Percentiles rank a stretch among this genome's conserved stretches.
These are phyloP conservation scores for Xiphophorus couchianus DNA, from an alignment of 2,113 vertebrate species.

Conservation along the genomic window DNA sequence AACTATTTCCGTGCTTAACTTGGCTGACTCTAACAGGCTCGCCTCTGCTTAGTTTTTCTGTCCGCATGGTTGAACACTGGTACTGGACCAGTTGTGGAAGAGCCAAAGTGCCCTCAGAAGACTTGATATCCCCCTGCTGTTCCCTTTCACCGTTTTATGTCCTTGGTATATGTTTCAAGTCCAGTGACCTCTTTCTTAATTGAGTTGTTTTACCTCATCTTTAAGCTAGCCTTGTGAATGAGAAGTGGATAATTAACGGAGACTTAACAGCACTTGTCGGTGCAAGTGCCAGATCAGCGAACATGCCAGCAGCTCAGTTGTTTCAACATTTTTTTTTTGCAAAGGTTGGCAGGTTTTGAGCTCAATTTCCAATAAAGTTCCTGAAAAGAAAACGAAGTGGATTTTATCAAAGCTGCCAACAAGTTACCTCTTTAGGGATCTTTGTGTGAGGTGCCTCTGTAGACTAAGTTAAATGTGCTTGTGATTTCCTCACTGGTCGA, in stretches of 20 bases:
- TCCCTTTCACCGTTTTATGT: slow-evolving; percentile 50
- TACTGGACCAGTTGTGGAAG: slow-evolving; percentile 54
- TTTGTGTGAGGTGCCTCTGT: slow-evolving; percentile 67
- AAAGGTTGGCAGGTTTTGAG: slow-evolving; percentile 75
- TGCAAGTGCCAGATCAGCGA: slow-evolving; percentile 49
- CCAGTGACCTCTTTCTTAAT: slow-evolving; percentile 42
- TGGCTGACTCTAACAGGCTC: slow-evolving; percentile 68
- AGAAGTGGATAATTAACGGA: slow-evolving; percentile 72
- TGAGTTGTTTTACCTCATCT: slow-evolving; percentile 40
- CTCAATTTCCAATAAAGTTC: slow-evolving; percentile 82
- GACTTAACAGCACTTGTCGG: slow-evolving; percentile 56
- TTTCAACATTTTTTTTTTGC: slow-evolving; percentile 78
- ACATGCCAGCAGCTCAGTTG: slow-evolving; percentile 71
- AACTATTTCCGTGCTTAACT: slow-evolving; percentile 79
- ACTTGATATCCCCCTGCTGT: slow-evolving; percentile 56
- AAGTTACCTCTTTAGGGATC: slow-evolving; percentile 75
- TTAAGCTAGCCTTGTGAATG: slow-evolving; percentile 73
- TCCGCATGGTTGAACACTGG: slow-evolving; percentile 59
- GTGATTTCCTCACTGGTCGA: slow-evolving; percentile 55
- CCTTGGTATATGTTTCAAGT: slow-evolving; percentile 49
- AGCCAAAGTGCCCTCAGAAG: slow-evolving; percentile 66
- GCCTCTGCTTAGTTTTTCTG: slow-evolving; percentile 69
- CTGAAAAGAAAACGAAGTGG: slow-evolving; percentile 53
- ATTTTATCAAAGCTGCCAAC: slow-evolving; percentile 79
- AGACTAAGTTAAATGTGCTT: slow-evolving; percentile 56